Evolutionary conservation across 1,140 invertebrate genomes (phyloP).

Genomic region (Mesaphorura yosii): DNA sequence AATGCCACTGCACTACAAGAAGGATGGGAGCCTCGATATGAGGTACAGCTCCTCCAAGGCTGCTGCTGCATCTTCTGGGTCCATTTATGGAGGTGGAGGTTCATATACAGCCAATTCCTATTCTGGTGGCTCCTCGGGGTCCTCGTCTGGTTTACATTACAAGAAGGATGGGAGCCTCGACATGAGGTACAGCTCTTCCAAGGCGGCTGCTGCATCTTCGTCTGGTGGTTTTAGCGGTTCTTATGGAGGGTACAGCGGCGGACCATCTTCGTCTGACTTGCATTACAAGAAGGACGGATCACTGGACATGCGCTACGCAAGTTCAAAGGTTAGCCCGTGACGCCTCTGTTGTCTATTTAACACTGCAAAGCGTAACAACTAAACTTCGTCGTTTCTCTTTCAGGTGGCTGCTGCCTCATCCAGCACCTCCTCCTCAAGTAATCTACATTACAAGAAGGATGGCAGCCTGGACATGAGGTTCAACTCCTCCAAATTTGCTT

Average conservation of each 20-base stretch:
- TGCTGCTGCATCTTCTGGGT: neutral
- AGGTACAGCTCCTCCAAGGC: slow-evolving; percentile 9
- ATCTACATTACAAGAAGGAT: slow-evolving; percentile 17
- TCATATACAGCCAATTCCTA: neutral
- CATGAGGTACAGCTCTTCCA: neutral
- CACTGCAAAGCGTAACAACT: neutral
- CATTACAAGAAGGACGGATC: neutral
- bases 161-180: neutral
- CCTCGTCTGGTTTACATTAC: slow-evolving; percentile 9
- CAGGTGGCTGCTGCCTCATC: neutral
- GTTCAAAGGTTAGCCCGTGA: neutral
- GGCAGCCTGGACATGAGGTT: slow-evolving; percentile 12
- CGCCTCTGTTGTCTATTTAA: neutral
- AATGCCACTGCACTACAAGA: slow-evolving; percentile 23
- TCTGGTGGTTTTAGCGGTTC: neutral
- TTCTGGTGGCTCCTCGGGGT: neutral
- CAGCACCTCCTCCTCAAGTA: neutral
- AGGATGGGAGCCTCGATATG: slow-evolving; percentile 13
- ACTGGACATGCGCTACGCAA: slow-evolving; percentile 3
- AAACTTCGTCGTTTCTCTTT: no score
- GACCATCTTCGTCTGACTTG: neutral
- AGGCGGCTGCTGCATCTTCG: neutral
- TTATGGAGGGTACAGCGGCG: neutral
- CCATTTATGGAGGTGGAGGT: neutral
- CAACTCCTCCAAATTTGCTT: neutral